phyloP scores from a whole-genome alignment of 2,888 invertebrate genomes.

The Nebria brevicollis region DNA sequence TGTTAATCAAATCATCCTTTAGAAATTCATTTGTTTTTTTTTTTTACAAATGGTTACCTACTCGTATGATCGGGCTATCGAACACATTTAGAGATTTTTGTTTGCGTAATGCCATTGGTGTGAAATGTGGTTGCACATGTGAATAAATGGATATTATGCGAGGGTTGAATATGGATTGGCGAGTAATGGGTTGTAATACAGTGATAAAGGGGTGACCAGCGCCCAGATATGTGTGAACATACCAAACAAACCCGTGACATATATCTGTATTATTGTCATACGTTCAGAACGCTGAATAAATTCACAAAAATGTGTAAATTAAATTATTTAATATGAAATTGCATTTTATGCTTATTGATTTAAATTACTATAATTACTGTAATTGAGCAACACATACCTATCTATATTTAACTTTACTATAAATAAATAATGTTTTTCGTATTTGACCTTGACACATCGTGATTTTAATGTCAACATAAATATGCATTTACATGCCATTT shows the following conservation, averaged over 20 bases:
- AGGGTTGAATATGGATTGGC: not conserved
- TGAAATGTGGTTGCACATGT: conserved; percentile 1
- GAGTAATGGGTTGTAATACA: not conserved
- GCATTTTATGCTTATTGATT: not conserved
- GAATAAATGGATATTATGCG: conserved; percentile 1
- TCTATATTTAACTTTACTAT: too few species aligned
- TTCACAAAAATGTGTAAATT: not conserved
- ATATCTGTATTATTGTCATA: not conserved
- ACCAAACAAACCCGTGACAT: not conserved
- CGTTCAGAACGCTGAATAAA: not conserved
- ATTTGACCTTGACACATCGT: too few species aligned
- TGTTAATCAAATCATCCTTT: not conserved
- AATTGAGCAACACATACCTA: not conserved
- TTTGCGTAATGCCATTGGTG: not conserved
- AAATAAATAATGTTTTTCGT: too few species aligned
- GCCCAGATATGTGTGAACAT: not conserved
- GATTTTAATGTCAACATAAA: too few species aligned
- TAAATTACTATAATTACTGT: not conserved
- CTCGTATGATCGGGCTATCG: not conserved
- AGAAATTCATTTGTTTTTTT: not conserved
- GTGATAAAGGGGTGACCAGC: not conserved
- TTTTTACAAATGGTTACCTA: not conserved
- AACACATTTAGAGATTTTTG: not conserved
- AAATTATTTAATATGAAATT: not conserved
- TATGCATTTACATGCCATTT: too few species aligned